Conservation (phyloP, 2,888 invertebrate species). For the Tromatobia lineatoria region DNA sequence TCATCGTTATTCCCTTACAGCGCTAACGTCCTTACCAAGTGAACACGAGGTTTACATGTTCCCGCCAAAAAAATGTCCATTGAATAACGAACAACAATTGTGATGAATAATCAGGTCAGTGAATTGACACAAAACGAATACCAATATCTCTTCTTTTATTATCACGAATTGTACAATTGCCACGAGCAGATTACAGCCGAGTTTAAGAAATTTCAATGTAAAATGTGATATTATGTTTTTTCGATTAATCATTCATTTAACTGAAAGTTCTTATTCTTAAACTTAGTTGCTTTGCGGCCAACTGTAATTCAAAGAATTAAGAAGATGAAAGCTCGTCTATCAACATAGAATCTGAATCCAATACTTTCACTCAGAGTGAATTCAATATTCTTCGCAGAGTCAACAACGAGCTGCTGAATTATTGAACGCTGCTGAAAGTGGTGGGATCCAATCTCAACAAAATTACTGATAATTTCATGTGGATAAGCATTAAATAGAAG, state of each 20-base stretch:
- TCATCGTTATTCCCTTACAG: neutral
- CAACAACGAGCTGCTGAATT: conserved; percentile 69
- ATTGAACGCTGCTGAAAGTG: conserved; percentile 69
- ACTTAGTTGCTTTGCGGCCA: no score
- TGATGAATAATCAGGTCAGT: conserved; percentile 59
- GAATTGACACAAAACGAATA: neutral
- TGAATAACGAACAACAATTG: neutral
- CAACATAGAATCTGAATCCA: conserved; percentile 36
- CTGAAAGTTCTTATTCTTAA: no score
- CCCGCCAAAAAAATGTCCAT: neutral
- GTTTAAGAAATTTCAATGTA: no score
- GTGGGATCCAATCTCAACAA: conserved; percentile 74
- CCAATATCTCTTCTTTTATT: neutral
- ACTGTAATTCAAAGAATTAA: no score
- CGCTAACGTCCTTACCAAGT: neutral
- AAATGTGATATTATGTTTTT: no score
- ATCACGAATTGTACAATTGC: no score
- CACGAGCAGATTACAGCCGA: no score
- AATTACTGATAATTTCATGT: conserved; percentile 62
- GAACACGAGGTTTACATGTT: no score
- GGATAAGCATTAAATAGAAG: conserved; percentile 45
- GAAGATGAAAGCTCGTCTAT: conserved; percentile 44
- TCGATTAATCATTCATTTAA: no score
- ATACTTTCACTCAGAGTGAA: conserved; percentile 46
- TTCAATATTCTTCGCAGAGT: conserved; percentile 69